A percentile compares a stretch with the other conserved stretches of the same genome.
These are phyloP conservation scores for Leptobrachium leishanense DNA, from an alignment of 2,113 vertebrate genomes.

Conservation along the genomic window DNA sequence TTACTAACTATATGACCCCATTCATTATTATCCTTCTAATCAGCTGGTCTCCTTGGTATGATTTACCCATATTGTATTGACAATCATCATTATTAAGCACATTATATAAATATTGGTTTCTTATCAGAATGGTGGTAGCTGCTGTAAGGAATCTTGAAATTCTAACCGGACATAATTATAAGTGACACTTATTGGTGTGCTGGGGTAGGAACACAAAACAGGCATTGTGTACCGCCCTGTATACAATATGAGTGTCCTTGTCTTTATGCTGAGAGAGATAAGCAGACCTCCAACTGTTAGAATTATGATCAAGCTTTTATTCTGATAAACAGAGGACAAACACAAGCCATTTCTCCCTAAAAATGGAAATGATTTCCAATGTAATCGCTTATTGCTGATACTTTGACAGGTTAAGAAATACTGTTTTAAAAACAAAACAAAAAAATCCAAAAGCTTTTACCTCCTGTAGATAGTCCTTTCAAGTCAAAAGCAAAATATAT, in stretches of 20 bases:
- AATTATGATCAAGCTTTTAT: constrained; percentile 71
- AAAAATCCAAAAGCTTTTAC: no score
- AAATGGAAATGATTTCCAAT: constrained; percentile 60
- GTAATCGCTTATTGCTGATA: not conserved
- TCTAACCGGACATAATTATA: no score
- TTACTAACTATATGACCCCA: no score
- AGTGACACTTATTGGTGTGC: no score
- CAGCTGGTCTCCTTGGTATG: no score
- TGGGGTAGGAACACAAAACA: constrained; percentile 42
- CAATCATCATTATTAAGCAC: no score
- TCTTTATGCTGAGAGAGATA: constrained; percentile 62
- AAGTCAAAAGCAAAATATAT: not conserved
- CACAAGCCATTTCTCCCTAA: constrained; percentile 63
- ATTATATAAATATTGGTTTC: no score
- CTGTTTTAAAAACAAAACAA: constrained; percentile 39
- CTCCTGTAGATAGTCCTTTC: constrained; percentile 56
- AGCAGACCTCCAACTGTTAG: constrained; percentile 66
- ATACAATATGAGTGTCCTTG: constrained; percentile 55
- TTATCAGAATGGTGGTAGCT: no score
- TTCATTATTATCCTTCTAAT: no score
- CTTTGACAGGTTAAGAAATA: constrained; percentile 59
- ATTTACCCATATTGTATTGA: no score
- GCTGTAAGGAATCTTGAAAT: no score
- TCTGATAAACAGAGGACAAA: constrained; percentile 62
- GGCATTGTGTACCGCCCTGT: constrained; percentile 54